Base-by-base conservation (phyloP, 92 coral and sea anemone genomes). In the Heliopora coerulea region DNA sequence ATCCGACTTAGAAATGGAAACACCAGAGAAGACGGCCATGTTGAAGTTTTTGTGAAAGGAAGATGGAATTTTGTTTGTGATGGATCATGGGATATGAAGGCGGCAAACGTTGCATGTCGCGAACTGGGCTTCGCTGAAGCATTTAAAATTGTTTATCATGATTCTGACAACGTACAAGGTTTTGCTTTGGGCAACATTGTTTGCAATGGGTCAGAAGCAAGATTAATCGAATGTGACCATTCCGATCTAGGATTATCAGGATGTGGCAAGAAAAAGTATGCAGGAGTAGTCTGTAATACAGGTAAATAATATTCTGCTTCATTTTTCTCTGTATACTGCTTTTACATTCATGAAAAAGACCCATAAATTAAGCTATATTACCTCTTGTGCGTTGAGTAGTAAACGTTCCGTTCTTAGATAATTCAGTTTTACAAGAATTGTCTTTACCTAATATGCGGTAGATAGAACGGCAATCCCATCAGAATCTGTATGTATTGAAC, bases 111-210 rank as follows among this genome's bases (percentile, higher is more conserved):
- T 25, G 82, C 78, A 0, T 88, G 95, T 69, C 82, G 87, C n/a
- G 82, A 82, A 88, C 48, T 88, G 56, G 95, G 95, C 0, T 86
- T 66, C 57, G 0, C 75, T 17, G 88, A 89, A 3, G 95, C 90
- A 3, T 61, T 60, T 35, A 50, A 50, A 50, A 23, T 50, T 23
- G 26, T 50, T 17, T 3, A 50, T 50, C 17, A 50, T 23, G 17
- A 50, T 3, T 3, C 58, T n/a, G 21, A 17, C 17, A 3, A 17
- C 6, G 26, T 50, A n/a, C 26, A 17, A 17, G 26, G 3, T 17
- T 50, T 50, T 17, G 26, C 58, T 5, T 23, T 50, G 58, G 58
- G 17, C 17, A 23, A 50, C 26, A 50, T 50, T 5, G 17, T 6
- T 17, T 50, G 58, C 58, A 23, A 50, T 5, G 58, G 58, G 20